Evolutionary conservation across 1,140 invertebrate genomes (phyloP).

Genomic region (Brachionus asplanchnoidis): DNA sequence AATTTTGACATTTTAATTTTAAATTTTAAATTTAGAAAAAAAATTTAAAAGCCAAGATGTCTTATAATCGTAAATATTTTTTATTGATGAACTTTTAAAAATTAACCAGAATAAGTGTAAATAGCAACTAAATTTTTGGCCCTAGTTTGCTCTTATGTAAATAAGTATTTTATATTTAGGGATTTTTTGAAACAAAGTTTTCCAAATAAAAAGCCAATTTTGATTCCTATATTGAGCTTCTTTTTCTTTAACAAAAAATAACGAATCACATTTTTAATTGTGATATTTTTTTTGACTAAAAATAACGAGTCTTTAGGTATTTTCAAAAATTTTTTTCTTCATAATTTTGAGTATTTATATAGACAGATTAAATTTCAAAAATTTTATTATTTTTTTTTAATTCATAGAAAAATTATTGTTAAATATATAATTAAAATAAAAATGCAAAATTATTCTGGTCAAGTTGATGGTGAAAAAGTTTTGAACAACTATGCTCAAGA

Average conservation of each 20-base stretch:
- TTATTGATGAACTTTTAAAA: not conserved
- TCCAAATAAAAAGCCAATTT: not conserved
- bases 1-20: too few species aligned
- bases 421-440: not conserved
- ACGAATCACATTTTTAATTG: not conserved
- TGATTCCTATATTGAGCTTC: not conserved
- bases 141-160: not conserved
- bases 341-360: not conserved
- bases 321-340: too few species aligned
- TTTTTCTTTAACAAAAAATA: not conserved
- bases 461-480: not conserved
- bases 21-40: too few species aligned
- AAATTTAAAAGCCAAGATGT: not conserved
- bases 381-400: not conserved
- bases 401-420: not conserved
- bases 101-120: not conserved
- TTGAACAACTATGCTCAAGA: conserved; percentile 27
- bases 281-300: too few species aligned
- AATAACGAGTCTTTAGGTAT: too few species aligned
- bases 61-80: not conserved
- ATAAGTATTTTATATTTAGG: not conserved
- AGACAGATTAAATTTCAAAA: not conserved
- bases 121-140: not conserved
- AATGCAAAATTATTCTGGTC: conserved; percentile 2
- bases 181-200: too few species aligned